These are phyloP conservation scores for Tarsius wallacei DNA, from an alignment of 2,797 vertebrate species.

Conservation along the genomic window DNA sequence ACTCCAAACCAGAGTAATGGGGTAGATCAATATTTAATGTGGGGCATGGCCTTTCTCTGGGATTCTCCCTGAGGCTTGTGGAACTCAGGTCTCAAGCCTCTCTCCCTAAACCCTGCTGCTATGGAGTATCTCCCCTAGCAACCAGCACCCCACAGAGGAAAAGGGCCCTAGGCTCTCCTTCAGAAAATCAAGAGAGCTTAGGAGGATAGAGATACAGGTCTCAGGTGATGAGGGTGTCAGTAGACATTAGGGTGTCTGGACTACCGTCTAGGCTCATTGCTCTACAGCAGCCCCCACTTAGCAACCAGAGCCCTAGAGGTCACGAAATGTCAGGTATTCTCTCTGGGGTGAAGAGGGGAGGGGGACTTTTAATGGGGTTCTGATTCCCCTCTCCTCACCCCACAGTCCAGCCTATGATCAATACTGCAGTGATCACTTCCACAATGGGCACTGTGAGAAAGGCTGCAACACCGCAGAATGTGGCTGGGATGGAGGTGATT, in stretches of 20 bases:
- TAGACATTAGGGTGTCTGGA: neutral
- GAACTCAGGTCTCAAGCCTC: neutral
- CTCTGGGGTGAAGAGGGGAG: neutral
- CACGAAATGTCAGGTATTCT: neutral
- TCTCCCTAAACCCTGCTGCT: neutral
- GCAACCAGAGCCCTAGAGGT: neutral
- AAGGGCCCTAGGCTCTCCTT: neutral
- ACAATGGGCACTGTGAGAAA: slow-evolving; percentile 94
- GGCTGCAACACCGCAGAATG: slow-evolving; percentile 93
- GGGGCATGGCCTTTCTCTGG: neutral
- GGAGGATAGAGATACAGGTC: neutral
- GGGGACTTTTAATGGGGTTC: neutral
- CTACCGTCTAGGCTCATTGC: neutral
- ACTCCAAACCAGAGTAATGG: neutral
- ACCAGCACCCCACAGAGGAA: neutral
- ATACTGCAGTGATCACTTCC: slow-evolving; percentile 94
- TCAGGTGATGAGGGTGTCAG: neutral
- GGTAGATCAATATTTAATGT: neutral
- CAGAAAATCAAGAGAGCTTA: neutral
- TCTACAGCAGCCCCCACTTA: neutral
- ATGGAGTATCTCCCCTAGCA: neutral
- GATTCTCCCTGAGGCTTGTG: neutral
- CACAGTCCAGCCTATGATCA: slow-evolving; percentile 92
- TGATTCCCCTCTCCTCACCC: slow-evolving; percentile 55
- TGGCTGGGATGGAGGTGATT: slow-evolving; percentile 96